Conservation (phyloP, 2,113 vertebrate genomes). For the Hystrix brachyura region DNA sequence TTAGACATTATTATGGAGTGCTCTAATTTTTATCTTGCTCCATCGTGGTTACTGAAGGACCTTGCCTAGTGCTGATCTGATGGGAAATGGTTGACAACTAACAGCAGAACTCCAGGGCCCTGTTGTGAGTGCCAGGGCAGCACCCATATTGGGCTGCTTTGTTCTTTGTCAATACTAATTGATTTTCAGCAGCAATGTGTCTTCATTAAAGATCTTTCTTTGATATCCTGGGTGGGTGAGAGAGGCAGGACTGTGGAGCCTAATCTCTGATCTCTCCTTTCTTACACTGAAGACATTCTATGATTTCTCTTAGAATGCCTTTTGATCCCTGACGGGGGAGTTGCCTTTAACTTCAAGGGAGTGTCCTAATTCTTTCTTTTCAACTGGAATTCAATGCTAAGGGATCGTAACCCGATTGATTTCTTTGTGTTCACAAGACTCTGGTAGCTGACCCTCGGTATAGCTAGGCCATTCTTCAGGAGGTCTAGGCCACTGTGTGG, state of each 20-base stretch:
- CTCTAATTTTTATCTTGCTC: neutral
- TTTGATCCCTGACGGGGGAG: conserved; percentile 58
- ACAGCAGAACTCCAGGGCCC: neutral
- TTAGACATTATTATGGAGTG: neutral
- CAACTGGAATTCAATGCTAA: conserved; percentile 14
- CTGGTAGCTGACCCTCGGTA: neutral
- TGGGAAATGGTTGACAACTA: neutral
- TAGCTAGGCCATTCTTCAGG: neutral
- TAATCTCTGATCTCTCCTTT: conserved; percentile 49
- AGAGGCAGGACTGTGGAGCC: neutral
- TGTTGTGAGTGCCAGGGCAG: neutral
- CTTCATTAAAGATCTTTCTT: conserved; percentile 33
- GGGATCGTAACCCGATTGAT: neutral
- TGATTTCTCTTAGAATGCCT: conserved; percentile 61
- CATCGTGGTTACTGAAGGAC: neutral
- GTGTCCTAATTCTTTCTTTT: conserved; percentile 46
- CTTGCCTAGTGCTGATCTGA: neutral
- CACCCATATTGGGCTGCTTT: neutral
- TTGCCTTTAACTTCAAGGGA: conserved; percentile 12
- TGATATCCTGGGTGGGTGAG: neutral
- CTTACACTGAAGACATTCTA: conserved; percentile 11
- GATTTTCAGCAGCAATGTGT: neutral
- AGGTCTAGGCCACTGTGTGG: neutral
- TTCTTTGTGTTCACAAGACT: neutral
- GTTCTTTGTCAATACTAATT: neutral